Conservation (phyloP, 2,888 invertebrate genomes). For the Lissocephala sabroskyi region DNA sequence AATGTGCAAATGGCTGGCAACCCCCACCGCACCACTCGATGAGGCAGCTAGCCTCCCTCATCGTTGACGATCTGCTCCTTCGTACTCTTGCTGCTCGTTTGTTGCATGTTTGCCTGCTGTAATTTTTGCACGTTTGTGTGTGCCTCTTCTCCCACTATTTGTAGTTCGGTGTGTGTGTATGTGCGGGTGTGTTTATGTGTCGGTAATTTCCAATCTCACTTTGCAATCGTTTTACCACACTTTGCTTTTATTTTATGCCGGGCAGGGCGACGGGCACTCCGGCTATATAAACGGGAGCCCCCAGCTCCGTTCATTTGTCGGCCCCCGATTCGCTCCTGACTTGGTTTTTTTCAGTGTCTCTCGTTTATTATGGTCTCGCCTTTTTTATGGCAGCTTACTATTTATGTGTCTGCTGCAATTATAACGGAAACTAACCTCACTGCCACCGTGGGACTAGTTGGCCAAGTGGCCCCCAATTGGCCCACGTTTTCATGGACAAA, state of each 20-base stretch:
- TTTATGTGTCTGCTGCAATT: conserved; percentile 69
- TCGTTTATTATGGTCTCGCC: conserved; percentile 9
- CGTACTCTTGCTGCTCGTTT: neutral
- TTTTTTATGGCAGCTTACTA: conserved; percentile 58
- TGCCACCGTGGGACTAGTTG: conserved; percentile 42
- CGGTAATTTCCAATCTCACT: conserved; percentile 69
- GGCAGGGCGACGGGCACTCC: no score
- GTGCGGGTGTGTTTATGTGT: conserved; percentile 41
- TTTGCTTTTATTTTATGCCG: conserved; percentile 61
- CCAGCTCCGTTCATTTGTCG: conserved; percentile 35
- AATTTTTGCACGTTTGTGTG: conserved; percentile 55
- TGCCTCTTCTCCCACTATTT: conserved; percentile 1
- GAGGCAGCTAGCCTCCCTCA: neutral
- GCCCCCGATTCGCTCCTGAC: conserved; percentile 14
- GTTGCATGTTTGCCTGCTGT: conserved; percentile 47
- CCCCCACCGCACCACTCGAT: conserved; percentile 9
- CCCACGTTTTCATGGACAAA: no score
- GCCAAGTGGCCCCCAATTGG: no score
- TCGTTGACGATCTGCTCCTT: neutral
- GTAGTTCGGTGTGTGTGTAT: conserved; percentile 10
- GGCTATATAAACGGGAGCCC: no score
- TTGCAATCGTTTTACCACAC: conserved; percentile 66
- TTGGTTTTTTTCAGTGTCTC: conserved; percentile 19
- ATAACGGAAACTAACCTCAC: conserved; percentile 61
- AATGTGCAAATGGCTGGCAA: conserved; percentile 61